Percentiles rank a stretch among this genome's conserved stretches.
phyloP scores from a whole-genome alignment of 2,113 vertebrate species.

The Tauraco erythrolophus region DNA sequence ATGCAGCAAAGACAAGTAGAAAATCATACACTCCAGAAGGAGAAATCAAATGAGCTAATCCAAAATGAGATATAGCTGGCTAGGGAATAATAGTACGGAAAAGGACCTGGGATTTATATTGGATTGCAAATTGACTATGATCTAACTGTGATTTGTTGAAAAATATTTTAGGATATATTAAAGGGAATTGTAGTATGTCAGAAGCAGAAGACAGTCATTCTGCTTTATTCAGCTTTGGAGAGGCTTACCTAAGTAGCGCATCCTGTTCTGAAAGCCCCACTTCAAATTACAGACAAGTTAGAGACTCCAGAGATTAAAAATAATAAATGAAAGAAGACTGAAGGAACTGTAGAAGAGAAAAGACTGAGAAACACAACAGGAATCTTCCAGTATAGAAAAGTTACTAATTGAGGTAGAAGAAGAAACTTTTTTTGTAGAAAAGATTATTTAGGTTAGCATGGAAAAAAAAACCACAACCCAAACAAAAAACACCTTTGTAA shows the following conservation, averaged over 20 bases:
- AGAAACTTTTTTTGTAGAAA: background rate
- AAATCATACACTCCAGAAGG: background rate
- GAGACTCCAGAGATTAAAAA: background rate
- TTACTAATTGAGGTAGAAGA: background rate
- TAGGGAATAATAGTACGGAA: background rate
- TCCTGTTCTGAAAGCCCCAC: background rate
- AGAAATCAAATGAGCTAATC: background rate
- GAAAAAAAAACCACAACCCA: accelerated
- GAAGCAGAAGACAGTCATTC: background rate
- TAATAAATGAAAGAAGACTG: background rate
- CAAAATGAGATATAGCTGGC: background rate
- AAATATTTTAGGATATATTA: background rate
- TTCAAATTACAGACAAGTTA: background rate
- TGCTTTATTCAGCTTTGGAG: background rate
- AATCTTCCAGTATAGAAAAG: background rate
- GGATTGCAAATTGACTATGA: background rate
- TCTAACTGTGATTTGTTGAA: background rate
- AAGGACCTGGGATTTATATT: background rate
- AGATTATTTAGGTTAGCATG: background rate
- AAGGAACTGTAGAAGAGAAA: background rate
- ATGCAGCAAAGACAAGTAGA: background rate
- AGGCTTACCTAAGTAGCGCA: background rate
- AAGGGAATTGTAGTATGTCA: background rate
- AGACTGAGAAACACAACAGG: background rate
- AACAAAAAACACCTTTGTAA: background rate